These are phyloP conservation scores for Phenganax subtilis DNA, from an alignment of 92 coral and sea anemone species.

Conservation along the genomic window DNA sequence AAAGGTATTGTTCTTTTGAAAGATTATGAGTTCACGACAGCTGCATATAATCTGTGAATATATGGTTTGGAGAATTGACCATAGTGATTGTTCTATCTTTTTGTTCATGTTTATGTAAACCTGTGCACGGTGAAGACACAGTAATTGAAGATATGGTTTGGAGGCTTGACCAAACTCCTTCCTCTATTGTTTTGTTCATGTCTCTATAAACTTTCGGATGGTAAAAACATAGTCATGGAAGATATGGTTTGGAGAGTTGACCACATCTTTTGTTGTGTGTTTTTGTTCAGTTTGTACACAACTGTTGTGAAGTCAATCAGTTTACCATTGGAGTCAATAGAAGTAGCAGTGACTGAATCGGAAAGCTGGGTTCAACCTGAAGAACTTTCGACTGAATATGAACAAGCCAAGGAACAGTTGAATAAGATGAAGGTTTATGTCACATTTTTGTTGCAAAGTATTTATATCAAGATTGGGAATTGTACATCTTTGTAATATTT, in stretches of 20 bases:
- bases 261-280: background rate
- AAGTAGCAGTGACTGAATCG: constrained; percentile 15
- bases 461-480: too few relatives aligned
- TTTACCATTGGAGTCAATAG: constrained; percentile 29
- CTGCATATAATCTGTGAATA: background rate
- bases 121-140: too few relatives aligned
- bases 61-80: background rate
- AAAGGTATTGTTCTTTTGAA: background rate
- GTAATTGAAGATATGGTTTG: too few relatives aligned
- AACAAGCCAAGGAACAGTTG: constrained; percentile 74
- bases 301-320: constrained; percentile 30
- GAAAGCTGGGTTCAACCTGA: constrained; percentile 28
- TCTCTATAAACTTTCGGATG: too few relatives aligned
- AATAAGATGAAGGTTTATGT: constrained; percentile 58
- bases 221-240: too few relatives aligned
- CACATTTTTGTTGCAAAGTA: too few relatives aligned
- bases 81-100: background rate
- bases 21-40: background rate
- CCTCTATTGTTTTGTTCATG: too few relatives aligned
- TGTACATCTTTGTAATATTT: too few relatives aligned
- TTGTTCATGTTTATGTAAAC: background rate
- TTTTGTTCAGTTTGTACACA: constrained; percentile 22
- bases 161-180: too few relatives aligned
- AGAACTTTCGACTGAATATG: constrained; percentile 58
- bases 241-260: background rate